phyloP scores from a whole-genome alignment of 2,113 vertebrate species.

The Phrynosoma blainvillii region DNA sequence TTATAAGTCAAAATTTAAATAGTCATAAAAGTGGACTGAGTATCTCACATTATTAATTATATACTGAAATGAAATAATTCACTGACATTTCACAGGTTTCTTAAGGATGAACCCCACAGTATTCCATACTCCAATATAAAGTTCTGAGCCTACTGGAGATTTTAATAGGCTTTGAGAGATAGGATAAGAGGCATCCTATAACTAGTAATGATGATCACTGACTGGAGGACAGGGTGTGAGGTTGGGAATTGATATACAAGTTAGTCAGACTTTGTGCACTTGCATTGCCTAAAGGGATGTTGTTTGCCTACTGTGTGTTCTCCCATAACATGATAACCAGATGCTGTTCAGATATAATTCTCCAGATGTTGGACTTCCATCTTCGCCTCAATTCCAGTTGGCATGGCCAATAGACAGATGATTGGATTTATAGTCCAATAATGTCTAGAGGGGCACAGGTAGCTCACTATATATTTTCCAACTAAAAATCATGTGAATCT shows the following conservation, averaged over 20 bases:
- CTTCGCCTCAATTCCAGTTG: background rate
- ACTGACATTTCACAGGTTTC: too few relatives aligned
- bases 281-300: background rate
- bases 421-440: background rate
- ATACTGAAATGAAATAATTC: too few relatives aligned
- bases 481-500: background rate
- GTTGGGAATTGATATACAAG: background rate
- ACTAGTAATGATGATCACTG: background rate
- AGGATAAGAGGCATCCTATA: background rate
- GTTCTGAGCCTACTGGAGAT: background rate
- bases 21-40: too few relatives aligned
- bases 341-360: background rate
- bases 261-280: background rate
- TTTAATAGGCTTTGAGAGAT: background rate
- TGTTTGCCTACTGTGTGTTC: too few relatives aligned
- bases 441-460: background rate
- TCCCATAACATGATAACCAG: background rate
- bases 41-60: too few relatives aligned
- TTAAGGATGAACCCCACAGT: too few relatives aligned
- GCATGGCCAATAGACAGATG: background rate
- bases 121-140: background rate
- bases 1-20: too few relatives aligned
- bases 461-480: background rate
- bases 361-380: background rate
- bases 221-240: background rate